Conservation (phyloP, 2,888 invertebrate genomes). For the Smittia sp. region DNA sequence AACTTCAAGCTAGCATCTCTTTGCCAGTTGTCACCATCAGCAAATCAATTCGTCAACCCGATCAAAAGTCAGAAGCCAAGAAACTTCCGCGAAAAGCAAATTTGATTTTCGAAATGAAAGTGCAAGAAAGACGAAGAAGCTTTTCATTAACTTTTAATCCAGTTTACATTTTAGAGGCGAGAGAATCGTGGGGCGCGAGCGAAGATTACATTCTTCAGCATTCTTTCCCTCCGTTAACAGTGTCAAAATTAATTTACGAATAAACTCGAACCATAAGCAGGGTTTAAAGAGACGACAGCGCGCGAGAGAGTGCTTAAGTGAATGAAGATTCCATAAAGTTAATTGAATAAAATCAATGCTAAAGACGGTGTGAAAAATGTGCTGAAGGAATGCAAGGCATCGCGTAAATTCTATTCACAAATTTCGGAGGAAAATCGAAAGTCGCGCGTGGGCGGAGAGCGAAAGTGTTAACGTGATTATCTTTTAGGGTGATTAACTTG, state of each 20-base stretch:
- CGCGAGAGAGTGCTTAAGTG: neutral
- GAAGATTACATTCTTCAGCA: neutral
- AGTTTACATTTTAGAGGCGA: conserved; percentile 29
- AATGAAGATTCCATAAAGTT: conserved; percentile 18
- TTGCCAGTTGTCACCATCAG: too few species aligned
- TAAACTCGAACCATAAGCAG: conserved; percentile 34
- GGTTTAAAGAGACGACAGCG: neutral
- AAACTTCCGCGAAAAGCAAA: neutral
- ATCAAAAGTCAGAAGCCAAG: neutral
- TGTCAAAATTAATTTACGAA: conserved; percentile 40
- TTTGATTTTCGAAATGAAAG: conserved; percentile 19
- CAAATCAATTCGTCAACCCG: too few species aligned
- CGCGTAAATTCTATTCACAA: conserved; percentile 34
- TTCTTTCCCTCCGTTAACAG: conserved; percentile 16
- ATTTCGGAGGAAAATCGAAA: neutral
- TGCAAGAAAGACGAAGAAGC: neutral
- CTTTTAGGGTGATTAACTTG: neutral
- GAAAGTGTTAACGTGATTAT: conserved; percentile 12
- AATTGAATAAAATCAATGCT: conserved; percentile 29
- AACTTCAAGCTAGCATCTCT: too few species aligned
- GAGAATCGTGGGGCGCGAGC: neutral
- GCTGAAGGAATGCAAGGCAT: neutral
- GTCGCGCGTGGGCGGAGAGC: neutral
- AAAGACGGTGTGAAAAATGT: conserved; percentile 2
- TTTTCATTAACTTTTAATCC: conserved; percentile 37